Conservation (phyloP, 2,113 vertebrate genomes). For the Leptobrachium ailaonicum region DNA sequence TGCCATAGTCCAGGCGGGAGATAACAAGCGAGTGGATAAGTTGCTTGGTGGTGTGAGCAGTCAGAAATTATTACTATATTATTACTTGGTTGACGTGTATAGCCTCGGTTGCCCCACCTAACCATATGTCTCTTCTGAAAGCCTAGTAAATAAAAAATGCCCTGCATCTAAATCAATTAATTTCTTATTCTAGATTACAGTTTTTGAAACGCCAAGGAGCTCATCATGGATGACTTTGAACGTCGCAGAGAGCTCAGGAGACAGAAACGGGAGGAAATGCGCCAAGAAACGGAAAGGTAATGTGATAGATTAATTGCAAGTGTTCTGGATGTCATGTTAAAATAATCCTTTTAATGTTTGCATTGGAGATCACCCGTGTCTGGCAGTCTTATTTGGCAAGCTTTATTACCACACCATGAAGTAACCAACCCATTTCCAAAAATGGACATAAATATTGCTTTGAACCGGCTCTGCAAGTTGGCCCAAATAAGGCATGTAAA, state of each 20-base stretch:
- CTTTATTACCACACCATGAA: constrained; percentile 10
- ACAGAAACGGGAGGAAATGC: constrained; percentile 98
- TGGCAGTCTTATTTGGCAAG: constrained; percentile 11
- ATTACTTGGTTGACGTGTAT: too few species aligned
- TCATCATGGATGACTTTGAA: constrained; percentile 94
- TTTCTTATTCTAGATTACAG: constrained; percentile 13
- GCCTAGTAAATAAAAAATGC: not conserved
- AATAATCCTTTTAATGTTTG: constrained; percentile 13
- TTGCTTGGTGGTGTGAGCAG: too few species aligned
- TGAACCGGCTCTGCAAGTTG: not conserved
- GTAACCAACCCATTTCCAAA: not conserved
- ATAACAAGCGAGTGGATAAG: too few species aligned
- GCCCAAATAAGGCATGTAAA: constrained; percentile 31
- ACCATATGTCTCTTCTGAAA: too few species aligned
- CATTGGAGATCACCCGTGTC: constrained; percentile 36
- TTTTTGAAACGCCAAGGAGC: constrained; percentile 47
- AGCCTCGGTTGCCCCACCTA: too few species aligned
- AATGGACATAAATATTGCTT: constrained; percentile 4
- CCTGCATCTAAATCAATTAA: not conserved
- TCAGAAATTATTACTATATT: too few species aligned
- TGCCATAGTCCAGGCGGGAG: too few species aligned
- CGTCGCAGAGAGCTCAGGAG: constrained; percentile 93
- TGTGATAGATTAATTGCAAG: not conserved
- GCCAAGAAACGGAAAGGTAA: constrained; percentile 92
- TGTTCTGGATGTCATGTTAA: not conserved